Evolutionary conservation across 2,113 vertebrate genomes (phyloP).

Genomic region (Corythornis madagascariensis): DNA sequence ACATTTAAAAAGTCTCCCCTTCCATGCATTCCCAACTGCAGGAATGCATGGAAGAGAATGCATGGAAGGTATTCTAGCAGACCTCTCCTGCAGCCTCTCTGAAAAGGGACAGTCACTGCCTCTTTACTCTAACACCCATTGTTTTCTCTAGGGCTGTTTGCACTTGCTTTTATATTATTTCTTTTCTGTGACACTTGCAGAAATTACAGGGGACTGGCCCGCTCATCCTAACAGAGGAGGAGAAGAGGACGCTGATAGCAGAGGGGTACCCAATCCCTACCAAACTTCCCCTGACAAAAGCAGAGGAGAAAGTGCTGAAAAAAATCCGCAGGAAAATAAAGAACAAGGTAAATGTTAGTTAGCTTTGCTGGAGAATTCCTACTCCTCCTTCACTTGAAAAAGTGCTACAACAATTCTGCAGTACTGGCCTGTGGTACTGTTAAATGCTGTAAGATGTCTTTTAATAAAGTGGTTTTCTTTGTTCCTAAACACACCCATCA

Average conservation of each 20-base stretch:
- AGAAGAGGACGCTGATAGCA: conserved; percentile 93
- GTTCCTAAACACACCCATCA: not conserved
- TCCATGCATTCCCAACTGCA: not conserved
- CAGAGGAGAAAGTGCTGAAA: conserved; percentile 97
- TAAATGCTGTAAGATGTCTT: not conserved
- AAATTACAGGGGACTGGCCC: conserved; percentile 95
- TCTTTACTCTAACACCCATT: not conserved
- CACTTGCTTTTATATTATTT: not conserved
- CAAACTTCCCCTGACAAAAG: conserved; percentile 94
- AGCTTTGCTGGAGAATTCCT: not conserved
- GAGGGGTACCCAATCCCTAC: conserved; percentile 97
- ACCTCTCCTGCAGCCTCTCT: not conserved
- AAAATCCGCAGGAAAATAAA: conserved; percentile 99
- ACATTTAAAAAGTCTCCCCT: not conserved
- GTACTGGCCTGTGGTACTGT: not conserved
- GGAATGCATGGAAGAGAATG: not conserved
- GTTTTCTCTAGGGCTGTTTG: not conserved
- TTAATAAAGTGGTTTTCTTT: not conserved
- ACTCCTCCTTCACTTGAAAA: not conserved
- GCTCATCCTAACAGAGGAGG: conserved; percentile 93
- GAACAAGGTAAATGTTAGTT: conserved; percentile 83
- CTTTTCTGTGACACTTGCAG: conserved; percentile 17
- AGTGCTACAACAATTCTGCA: not conserved
- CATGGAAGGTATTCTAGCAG: not conserved
- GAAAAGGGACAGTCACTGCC: not conserved